A percentile compares a stretch with the other conserved stretches of the same genome.
phyloP scores from a whole-genome alignment of 2,888 invertebrate species.

The Drosophila nr. perissopoda region DNA sequence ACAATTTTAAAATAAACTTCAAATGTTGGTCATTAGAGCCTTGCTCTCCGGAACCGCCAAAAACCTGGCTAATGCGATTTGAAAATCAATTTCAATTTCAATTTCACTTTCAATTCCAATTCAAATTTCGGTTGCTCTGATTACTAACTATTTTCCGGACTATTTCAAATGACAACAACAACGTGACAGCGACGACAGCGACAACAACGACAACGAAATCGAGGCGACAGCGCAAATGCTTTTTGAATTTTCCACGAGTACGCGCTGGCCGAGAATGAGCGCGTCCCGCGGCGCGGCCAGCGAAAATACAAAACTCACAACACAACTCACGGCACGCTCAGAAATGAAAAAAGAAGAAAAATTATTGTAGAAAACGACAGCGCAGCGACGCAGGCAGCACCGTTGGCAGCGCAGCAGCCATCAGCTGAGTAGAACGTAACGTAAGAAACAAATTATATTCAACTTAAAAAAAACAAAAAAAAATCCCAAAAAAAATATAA shows the following conservation, averaged over 20 bases:
- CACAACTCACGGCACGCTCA: constrained; percentile 54
- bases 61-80: constrained; percentile 2
- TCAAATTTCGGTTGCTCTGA: constrained; percentile 9
- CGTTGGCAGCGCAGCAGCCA: constrained; percentile 29
- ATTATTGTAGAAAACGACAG: constrained; percentile 38
- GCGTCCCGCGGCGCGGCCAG: constrained; percentile 73
- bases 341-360: constrained; percentile 54
- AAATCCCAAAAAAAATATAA: constrained; percentile 14
- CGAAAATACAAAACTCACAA: constrained; percentile 64
- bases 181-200: neutral
- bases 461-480: constrained; percentile 59
- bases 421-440: constrained; percentile 64
- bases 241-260: constrained; percentile 72
- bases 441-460: constrained; percentile 77
- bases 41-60: constrained; percentile 12
- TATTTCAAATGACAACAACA: constrained; percentile 25
- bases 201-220: constrained; percentile 7
- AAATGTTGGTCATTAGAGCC: constrained; percentile 18
- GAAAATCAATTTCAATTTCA: constrained; percentile 8
- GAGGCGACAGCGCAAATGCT: constrained; percentile 32
- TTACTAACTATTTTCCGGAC: constrained; percentile 15
- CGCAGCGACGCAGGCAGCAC: constrained; percentile 6
- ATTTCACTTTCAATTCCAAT: constrained; percentile 11
- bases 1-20: constrained; percentile 15
- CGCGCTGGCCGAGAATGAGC: constrained; percentile 72